Evolutionary conservation across 2,113 vertebrate genomes (phyloP).

Genomic region (Pelecanus crispus): DNA sequence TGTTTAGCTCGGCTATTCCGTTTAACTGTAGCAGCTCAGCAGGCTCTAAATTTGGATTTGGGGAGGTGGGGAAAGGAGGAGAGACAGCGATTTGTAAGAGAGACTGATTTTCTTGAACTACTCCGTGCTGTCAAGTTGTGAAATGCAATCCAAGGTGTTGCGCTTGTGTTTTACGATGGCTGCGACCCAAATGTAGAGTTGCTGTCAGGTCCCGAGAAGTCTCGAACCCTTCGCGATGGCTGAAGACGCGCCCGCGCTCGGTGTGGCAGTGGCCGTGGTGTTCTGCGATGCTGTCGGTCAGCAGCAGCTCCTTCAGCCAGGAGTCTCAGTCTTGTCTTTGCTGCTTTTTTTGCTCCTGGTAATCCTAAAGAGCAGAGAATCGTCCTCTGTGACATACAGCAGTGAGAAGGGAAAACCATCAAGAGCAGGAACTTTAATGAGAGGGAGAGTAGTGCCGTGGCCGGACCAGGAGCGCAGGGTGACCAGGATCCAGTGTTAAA

Average conservation of each 20-base stretch:
- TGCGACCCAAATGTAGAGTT: background rate
- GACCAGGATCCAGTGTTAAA: background rate
- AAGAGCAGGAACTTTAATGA: background rate
- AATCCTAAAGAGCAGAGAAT: background rate
- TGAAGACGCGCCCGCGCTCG: background rate
- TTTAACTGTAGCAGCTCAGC: background rate
- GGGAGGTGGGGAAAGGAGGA: background rate
- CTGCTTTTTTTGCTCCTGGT: background rate
- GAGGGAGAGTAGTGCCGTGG: background rate
- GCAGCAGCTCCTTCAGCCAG: background rate
- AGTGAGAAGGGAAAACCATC: background rate
- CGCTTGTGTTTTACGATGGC: background rate
- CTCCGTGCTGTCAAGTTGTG: background rate
- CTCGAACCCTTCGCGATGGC: background rate
- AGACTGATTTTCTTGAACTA: background rate
- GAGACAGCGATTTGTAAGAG: background rate
- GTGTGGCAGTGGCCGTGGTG: background rate
- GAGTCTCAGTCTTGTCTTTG: background rate
- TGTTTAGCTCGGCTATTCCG: background rate
- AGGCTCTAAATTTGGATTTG: background rate
- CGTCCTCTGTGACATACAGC: background rate
- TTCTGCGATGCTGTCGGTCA: background rate
- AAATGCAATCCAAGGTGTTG: background rate
- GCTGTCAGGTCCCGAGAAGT: background rate
- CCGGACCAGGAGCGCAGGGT: accelerated